Base-by-base conservation (phyloP, 2,113 vertebrate genomes). In the Boleophthalmus pectinirostris region DNA sequence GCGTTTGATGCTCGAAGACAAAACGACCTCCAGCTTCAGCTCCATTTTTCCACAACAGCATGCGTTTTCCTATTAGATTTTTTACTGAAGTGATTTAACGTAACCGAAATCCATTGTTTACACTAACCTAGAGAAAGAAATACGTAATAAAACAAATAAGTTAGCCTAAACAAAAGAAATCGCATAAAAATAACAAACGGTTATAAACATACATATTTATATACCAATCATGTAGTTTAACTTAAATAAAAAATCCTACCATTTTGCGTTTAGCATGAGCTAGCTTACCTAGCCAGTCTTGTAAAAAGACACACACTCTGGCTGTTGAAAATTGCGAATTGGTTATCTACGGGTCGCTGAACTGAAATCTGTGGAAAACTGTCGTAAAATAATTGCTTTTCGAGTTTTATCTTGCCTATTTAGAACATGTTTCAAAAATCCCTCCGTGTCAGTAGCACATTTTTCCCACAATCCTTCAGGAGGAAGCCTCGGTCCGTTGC, bases 1-100 rank as follows among this genome's bases (percentile, higher is more conserved):
- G 66, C 91, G 82, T 83, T 94, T 94, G 90, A 94, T 94, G 82
- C 91, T 92, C 68, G 94, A 92, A 20, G 91, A 92, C 80, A 94
- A 33, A 75, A 94, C 80, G 12, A 94, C 94, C 68, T 94, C 93
- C 74, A 94, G 46, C 64, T 90, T 91, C 46, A 94, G 76, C 29
- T 94, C 92, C 94, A 94, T 94, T 25, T 73, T 84, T 24, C 1
- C 29, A 10, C 5, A 33, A 35, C 56, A 67, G 29, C 61, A 84
- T 87, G 21, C 6, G 72, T 18, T 58, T 51, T 63, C 54, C 66
- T 14, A 73, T 14, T 14, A 20, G 24, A 49, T 38, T 23, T 29
- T 0, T 64, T 53, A 33, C 45, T 69, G 54, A 58, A 16, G 54
- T 65, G 57, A 20, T n/a, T 25, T 45, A 66, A 0, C 8, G 66